Evolutionary conservation across 2,888 invertebrate species (phyloP).

Genomic region (Amblyjoppa fuscipennis): DNA sequence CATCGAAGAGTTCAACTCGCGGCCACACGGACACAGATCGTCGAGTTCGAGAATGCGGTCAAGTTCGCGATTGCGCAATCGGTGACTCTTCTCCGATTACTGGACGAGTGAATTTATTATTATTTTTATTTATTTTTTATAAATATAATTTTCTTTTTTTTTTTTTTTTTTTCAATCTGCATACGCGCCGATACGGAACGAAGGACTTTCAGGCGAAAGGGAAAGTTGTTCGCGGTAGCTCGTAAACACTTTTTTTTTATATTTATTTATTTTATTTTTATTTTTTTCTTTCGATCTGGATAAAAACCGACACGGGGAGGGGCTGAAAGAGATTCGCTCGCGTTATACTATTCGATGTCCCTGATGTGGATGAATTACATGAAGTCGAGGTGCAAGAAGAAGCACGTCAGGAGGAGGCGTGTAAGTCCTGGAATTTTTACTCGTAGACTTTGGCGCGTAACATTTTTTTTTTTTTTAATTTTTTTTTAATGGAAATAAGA

Average conservation of each 20-base stretch:
- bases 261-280: background rate
- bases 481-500: no score
- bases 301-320: background rate
- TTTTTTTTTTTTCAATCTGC: background rate
- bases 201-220: conserved; percentile 18
- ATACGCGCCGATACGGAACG: background rate
- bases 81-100: conserved; percentile 4
- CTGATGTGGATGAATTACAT: conserved; percentile 87
- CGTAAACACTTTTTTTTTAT: background rate
- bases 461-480: no score
- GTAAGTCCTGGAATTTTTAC: conserved; percentile 73
- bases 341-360: conserved; percentile 80
- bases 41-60: conserved; percentile 54
- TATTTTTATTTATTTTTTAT: background rate
- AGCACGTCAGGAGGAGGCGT: conserved; percentile 76
- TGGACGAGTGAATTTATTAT: background rate
- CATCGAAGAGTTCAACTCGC: conserved; percentile 6
- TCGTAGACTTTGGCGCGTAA: no score
- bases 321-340: background rate
- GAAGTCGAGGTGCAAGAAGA: conserved; percentile 83
- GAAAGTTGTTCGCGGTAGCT: conserved; percentile 4
- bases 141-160: background rate
- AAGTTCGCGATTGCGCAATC: conserved; percentile 60
- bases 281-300: background rate
- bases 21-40: conserved; percentile 22